These are phyloP conservation scores for Rhamphomyia laevipes DNA, from an alignment of 2,888 invertebrate genomes.

Conservation along the genomic window DNA sequence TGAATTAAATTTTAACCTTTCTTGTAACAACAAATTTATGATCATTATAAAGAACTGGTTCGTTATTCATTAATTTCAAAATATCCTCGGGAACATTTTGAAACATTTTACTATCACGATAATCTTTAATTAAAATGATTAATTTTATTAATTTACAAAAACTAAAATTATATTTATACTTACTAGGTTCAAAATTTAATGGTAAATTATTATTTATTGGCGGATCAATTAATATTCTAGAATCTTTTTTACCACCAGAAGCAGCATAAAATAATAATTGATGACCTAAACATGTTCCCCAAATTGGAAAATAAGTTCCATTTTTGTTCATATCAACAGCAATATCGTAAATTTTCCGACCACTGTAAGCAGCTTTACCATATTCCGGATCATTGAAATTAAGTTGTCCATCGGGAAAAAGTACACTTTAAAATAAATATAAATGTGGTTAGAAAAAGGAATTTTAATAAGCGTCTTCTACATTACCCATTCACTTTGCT, in stretches of 20 bases:
- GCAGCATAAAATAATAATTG: constrained; percentile 60
- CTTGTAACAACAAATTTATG: constrained; percentile 60
- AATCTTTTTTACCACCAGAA: constrained; percentile 24
- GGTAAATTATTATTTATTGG: too few species aligned
- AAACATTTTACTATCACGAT: constrained; percentile 52
- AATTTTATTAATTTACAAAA: too few species aligned
- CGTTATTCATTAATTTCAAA: constrained; percentile 42
- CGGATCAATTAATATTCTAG: too few species aligned
- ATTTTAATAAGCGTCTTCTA: neutral
- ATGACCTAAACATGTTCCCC: constrained; percentile 83
- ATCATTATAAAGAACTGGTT: constrained; percentile 62
- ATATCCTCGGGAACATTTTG: constrained; percentile 46
- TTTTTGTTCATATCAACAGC: constrained; percentile 54
- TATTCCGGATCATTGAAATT: constrained; percentile 60
- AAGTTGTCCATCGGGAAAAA: constrained; percentile 73
- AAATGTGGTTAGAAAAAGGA: too few species aligned
- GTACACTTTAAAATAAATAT: constrained; percentile 42
- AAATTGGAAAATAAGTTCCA: constrained; percentile 66
- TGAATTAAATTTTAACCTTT: constrained; percentile 34
- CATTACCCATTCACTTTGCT: constrained; percentile 57
- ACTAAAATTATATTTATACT: too few species aligned
- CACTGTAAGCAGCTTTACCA: constrained; percentile 60
- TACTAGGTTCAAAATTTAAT: too few species aligned
- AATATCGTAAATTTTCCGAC: constrained; percentile 52
- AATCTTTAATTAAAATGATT: constrained; percentile 39